These are phyloP conservation scores for Penaeus chinensis DNA, from an alignment of 1,140 invertebrate species.

Conservation along the genomic window DNA sequence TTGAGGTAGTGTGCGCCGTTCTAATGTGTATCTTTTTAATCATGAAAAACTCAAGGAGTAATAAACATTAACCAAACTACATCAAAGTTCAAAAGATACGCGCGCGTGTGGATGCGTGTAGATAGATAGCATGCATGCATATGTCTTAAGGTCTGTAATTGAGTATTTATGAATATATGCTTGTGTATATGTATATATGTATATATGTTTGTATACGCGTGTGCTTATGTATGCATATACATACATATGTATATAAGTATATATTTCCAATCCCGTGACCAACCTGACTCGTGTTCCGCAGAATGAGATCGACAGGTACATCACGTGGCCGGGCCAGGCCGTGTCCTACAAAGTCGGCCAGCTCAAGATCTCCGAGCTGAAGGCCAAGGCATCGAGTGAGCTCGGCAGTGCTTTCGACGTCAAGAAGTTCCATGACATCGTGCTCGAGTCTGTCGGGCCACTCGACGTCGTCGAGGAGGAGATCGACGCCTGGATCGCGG, in stretches of 20 bases:
- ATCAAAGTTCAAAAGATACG: no score
- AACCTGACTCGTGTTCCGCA: background rate
- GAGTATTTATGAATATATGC: no score
- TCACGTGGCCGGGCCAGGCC: constrained; percentile 71
- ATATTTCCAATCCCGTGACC: background rate
- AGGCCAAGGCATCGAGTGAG: constrained; percentile 66
- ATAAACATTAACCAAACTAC: background rate
- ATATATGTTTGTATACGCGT: background rate
- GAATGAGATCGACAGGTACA: constrained; percentile 70
- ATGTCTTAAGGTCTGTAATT: no score
- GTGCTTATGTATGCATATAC: no score
- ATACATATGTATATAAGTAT: no score
- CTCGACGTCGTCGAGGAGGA: constrained; percentile 61
- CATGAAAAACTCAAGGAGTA: background rate
- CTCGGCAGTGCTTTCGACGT: constrained; percentile 66
- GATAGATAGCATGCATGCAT: no score
- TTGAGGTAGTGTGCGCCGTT: constrained; percentile 8
- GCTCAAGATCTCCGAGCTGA: constrained; percentile 68
- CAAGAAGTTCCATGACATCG: constrained; percentile 63
- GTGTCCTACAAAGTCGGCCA: constrained; percentile 71
- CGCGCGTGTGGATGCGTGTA: no score
- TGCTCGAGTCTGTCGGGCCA: constrained; percentile 62
- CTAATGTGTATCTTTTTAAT: background rate
- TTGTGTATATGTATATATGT: background rate
- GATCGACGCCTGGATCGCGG: constrained; percentile 36